Conservation (phyloP, 2,797 vertebrate genomes). For the Loriculus beryllinus region DNA sequence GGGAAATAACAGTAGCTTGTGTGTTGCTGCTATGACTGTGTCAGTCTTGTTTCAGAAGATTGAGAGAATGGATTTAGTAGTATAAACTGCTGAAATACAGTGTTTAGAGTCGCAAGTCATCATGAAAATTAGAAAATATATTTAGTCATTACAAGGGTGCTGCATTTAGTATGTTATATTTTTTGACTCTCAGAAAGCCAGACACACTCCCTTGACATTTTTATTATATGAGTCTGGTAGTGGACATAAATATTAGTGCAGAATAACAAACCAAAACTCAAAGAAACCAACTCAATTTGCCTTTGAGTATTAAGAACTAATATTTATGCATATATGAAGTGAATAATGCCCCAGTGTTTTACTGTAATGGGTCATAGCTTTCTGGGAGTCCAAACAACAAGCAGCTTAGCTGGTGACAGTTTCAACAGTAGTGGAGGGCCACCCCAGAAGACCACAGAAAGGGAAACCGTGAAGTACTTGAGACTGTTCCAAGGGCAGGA, state of each 20-base stretch:
- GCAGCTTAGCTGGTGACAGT: neutral
- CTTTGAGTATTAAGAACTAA: slow-evolving; percentile 1
- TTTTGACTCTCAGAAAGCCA: slow-evolving; percentile 32
- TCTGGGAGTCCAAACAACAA: neutral
- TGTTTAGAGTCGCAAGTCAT: slow-evolving; percentile 57
- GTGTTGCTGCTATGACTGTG: neutral
- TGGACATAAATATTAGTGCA: slow-evolving; percentile 41
- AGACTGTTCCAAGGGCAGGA: neutral
- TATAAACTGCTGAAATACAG: slow-evolving; percentile 44
- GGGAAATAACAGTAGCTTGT: slow-evolving; percentile 39
- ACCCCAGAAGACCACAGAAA: neutral
- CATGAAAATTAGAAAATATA: slow-evolving; percentile 58
- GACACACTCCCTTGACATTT: slow-evolving; percentile 32
- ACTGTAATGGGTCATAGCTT: neutral
- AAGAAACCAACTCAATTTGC: slow-evolving; percentile 25
- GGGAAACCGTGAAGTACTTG: neutral
- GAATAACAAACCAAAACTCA: slow-evolving; percentile 33
- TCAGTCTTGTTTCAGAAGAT: slow-evolving; percentile 58
- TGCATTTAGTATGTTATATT: slow-evolving; percentile 42
- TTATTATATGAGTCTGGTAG: slow-evolving; percentile 36
- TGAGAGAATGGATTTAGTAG: neutral
- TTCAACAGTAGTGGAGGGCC: neutral
- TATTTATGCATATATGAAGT: neutral
- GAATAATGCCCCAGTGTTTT: neutral
- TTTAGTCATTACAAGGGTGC: slow-evolving; percentile 48